Evolutionary conservation across 2,113 vertebrate genomes (phyloP).

Genomic region (Struthidea cinerea): DNA sequence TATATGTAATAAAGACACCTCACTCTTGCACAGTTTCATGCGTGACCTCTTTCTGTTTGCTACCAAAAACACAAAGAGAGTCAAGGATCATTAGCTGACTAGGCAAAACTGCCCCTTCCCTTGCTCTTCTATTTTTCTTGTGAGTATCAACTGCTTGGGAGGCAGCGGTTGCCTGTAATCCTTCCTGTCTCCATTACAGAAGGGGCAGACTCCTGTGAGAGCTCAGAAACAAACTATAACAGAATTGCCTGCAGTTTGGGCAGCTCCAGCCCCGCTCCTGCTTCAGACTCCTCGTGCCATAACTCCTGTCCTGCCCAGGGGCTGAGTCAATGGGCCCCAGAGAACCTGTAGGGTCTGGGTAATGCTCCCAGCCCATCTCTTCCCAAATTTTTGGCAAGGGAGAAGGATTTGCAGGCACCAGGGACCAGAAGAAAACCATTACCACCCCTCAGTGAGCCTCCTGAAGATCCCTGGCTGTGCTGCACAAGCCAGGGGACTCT

Average conservation of each 20-base stretch:
- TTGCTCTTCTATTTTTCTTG: background rate
- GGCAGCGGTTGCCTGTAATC: background rate
- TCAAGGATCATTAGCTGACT: conserved; percentile 45
- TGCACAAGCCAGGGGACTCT: background rate
- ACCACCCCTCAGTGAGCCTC: background rate
- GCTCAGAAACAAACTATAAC: background rate
- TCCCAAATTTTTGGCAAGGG: background rate
- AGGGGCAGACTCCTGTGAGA: background rate
- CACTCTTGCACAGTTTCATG: background rate
- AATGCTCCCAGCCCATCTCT: background rate
- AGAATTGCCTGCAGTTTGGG: background rate
- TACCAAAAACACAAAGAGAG: conserved; percentile 9
- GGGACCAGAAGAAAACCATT: background rate
- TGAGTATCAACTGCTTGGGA: background rate
- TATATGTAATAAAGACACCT: background rate
- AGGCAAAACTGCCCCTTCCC: conserved; percentile 17
- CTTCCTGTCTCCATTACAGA: background rate
- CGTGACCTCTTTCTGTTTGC: conserved; percentile 33
- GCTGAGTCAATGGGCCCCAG: background rate
- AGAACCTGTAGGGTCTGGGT: background rate
- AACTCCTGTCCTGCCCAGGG: background rate
- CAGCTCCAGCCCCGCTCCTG: background rate
- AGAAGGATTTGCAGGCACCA: background rate
- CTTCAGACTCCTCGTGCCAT: background rate
- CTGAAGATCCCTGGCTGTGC: background rate